Base-by-base conservation (phyloP, 2,888 invertebrate species). In the Platycheirus rosarum region DNA sequence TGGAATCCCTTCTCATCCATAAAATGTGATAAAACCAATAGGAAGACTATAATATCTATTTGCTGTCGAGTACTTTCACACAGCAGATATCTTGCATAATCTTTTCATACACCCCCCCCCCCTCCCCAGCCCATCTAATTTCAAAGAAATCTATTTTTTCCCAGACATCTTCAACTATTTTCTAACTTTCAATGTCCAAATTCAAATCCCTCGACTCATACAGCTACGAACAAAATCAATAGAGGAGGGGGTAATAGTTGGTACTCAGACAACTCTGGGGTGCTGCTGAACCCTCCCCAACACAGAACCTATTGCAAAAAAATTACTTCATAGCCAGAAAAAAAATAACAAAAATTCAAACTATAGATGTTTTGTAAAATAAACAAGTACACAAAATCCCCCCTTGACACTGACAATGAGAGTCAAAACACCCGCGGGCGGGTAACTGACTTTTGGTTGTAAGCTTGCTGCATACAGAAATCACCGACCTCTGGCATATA, bases 351-450 rank as follows among this genome's bases (percentile, higher is more conserved):
- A 76, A 77, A 77, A n/a, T 66, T 66, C n/a, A 32, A 66, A 49
- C 29, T 44, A 63, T 32, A 53, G 20, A 49, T 16, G 9, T 11
- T 6, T 42, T 35, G 32, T 14, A 14, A 44, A 51, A 60, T 65
- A 53, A 35, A 42, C 42, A 40, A 40, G 42, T 62, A 49, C 53
- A 32, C 8, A 60, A 60, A 60, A 53, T 62, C 66, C 80, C 65
- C 77, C 82, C 82, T 68, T 77, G 82, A 82, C 82, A 82, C 82
- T 82, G 82, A 73, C 71, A 82, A 82, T 82, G 82, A 65, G 80
- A 80, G 70, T 76, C 70, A 80, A 49, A 80, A 60, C 76, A 80
- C 65, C 76, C 76, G 42, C 63, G 35, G 60, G 76, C 60, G 76
- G 66, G 77, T 74, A 69, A 77, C 62, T 82, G 77, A 73, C 82